Base-by-base conservation (phyloP, 1,140 invertebrate genomes). In the Agraylea sexmaculata region DNA sequence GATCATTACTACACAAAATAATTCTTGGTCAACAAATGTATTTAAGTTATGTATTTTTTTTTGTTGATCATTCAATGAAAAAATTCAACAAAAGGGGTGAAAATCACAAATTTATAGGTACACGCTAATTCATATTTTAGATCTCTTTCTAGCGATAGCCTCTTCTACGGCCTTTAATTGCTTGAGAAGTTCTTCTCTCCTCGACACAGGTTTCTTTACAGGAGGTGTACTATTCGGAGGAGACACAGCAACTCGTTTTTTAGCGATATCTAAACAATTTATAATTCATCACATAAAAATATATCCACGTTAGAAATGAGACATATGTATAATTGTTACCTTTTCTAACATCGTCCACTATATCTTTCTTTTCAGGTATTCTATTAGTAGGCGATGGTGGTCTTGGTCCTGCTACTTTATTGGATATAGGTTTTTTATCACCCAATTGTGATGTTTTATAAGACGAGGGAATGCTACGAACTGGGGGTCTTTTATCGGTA, bases 161-260 rank as follows among this genome's bases (percentile, higher is more conserved):
- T 97, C 92, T 67, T 98, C 93, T 1, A 98, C 93, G 8, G 91
- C 91, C 57, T 94, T 91, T n/a, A 98, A 59, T 63, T 97, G 93
- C 60, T 95, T 94, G 2, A 98, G 66, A 3, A 97, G 71, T 62
- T 97, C 92, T 58, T 97, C 92, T 29, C 93, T 70, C 29, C 92
- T 71, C 0, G 87, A 87, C 3, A 80, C 81, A 1, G 82, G 81
- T 51, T 87, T 88, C 46, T 78, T 77, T 0, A 64, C 63, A 1
- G 71, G 56, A 0, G 62, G 57, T 35, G 62, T 63, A 28, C 73
- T 69, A 45, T 72, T 70, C 2, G 62, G 30, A 39, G 66, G 57
- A 0, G 60, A 66, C 0, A 55, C 46, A 37, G 61, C 56, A 57
- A 65, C 53, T 64, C 78, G 55, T 69, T 78, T 51, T 64, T 71